Conservation (phyloP, 2,113 vertebrate genomes). For the Megaceryle torquata region DNA sequence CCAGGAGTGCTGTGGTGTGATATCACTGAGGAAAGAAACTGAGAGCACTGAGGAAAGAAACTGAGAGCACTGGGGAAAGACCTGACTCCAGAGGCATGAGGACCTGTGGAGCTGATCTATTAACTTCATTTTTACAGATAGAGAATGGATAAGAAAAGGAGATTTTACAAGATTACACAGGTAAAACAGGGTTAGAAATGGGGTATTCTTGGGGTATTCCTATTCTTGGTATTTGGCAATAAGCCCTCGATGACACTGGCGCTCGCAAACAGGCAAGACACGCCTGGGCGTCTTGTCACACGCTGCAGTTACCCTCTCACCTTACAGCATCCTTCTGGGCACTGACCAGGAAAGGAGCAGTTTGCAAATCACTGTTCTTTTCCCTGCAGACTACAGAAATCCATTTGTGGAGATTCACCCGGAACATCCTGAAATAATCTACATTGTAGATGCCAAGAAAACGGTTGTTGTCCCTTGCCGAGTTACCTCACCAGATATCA, state of each 20-base stretch:
- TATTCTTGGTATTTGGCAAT: background rate
- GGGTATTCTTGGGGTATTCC: background rate
- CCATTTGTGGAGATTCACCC: constrained; percentile 76
- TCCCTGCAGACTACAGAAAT: constrained; percentile 73
- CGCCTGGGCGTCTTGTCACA: background rate
- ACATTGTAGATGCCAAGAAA: constrained; percentile 23
- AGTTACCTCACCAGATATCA: constrained; percentile 78
- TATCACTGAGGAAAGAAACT: background rate
- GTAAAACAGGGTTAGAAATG: background rate
- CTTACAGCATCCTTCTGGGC: background rate
- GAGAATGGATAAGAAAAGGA: background rate
- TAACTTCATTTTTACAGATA: background rate
- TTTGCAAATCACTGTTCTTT: background rate
- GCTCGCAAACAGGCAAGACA: background rate
- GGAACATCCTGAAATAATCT: background rate
- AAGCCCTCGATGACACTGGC: background rate
- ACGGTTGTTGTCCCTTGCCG: constrained; percentile 80
- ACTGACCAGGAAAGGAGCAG: background rate
- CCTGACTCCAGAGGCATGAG: background rate
- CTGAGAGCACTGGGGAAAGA: background rate
- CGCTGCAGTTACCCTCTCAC: rapidly evolving
- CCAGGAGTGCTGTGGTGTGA: background rate
- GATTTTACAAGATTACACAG: background rate
- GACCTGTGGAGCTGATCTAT: background rate
- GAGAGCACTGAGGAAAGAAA: background rate